Base-by-base conservation (phyloP, 1,140 invertebrate genomes). In the Achatina immaculata region DNA sequence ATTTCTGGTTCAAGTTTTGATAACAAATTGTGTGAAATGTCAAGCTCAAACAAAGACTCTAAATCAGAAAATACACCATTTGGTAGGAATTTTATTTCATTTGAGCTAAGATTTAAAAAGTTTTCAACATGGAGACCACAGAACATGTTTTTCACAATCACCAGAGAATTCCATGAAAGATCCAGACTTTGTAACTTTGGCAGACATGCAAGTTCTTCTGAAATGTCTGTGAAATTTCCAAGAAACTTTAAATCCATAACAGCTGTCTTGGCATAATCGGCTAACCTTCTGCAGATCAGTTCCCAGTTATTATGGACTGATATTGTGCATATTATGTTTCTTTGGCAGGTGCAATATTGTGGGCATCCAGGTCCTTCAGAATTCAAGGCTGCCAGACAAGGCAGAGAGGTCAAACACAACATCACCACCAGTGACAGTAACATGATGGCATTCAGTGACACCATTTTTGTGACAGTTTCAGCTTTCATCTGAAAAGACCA, bases 21-120 rank as follows among this genome's bases (percentile, higher is more conserved):
- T 9, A 88, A 69, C 4, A 80, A 51, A 79, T 88, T 88, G 66
- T 81, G 21, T 75, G 85, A 85, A 11, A 88, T 75, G 76, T 85
- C 81, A 36, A 88, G 69, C 16, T 58, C 71, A 2, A 16, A n/a
- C 16, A 88, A 45, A 45, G 51, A 28, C 4, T 42, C 34, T 0
- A 85, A 38, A 24, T 58, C 55, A 34, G 24, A 24, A 71, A 87
- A 87, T 19, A 74, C 62, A 24, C 48, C 14, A 16, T 36, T 14
- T 48, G 62, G 38, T 2, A 86, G 16, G 1, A 65, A 24, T 34
- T 48, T 11, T 43, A 86, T 81, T 9, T 48, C 48, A 69, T 85
- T 86, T 42, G 76, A 65, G 48, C 77, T 80, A 1, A 86, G 43
- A 55, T 84, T 80, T 55, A 87, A 71, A 34, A 24, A 69, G 51